phyloP scores from a whole-genome alignment of 2,797 vertebrate species.

The Acanthurus leucopareius region DNA sequence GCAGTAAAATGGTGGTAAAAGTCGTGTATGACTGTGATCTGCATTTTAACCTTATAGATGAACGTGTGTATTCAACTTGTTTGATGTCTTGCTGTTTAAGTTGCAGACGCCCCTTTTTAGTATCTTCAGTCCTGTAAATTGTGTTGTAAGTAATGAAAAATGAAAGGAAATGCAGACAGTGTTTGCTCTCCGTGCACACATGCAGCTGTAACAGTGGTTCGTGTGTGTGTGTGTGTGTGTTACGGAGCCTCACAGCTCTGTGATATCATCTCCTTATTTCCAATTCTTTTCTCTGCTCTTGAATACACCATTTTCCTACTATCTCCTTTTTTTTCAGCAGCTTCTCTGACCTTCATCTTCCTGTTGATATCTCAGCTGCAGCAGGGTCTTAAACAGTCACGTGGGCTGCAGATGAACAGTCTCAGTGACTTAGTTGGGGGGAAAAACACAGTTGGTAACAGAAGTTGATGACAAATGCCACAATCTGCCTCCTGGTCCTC shows the following conservation, averaged over 20 bases:
- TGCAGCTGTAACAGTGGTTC: too few relatives aligned
- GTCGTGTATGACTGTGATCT: too few relatives aligned
- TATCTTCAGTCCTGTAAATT: too few relatives aligned
- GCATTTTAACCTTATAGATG: too few relatives aligned
- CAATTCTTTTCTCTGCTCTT: background rate
- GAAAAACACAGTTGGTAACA: background rate
- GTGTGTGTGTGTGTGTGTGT: too few relatives aligned
- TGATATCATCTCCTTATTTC: background rate
- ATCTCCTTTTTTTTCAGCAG: background rate
- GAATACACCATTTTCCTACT: background rate
- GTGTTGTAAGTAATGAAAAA: too few relatives aligned
- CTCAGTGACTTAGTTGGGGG: background rate
- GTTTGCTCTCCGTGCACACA: too few relatives aligned
- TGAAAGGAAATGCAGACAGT: too few relatives aligned
- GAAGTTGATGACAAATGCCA: slow-evolving; percentile 26
- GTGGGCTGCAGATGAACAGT: background rate
- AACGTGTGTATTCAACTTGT: too few relatives aligned
- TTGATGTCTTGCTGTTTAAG: too few relatives aligned
- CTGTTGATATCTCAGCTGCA: background rate
- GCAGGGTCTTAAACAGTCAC: slow-evolving; percentile 3
- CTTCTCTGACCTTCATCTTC: background rate
- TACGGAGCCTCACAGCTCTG: background rate
- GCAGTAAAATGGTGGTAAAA: too few relatives aligned
- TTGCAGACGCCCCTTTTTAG: too few relatives aligned
- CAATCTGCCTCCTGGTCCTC: slow-evolving; percentile 22